phyloP scores from a whole-genome alignment of 1,140 invertebrate genomes.

The Neuroterus valhalla region DNA sequence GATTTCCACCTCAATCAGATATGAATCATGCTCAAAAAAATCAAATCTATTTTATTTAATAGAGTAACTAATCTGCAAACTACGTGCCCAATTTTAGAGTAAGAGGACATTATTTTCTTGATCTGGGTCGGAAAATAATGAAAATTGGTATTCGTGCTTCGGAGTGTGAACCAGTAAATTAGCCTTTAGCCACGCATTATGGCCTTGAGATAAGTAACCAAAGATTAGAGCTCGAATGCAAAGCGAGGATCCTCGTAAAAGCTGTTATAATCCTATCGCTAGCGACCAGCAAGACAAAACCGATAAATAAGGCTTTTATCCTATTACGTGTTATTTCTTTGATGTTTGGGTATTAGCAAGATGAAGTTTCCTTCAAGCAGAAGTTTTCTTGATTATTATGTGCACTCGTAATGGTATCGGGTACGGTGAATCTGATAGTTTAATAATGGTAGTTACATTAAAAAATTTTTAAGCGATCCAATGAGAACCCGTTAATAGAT shows the following conservation, averaged over 20 bases:
- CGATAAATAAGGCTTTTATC: constrained; percentile 28
- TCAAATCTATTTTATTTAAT: no score
- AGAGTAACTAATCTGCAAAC: no score
- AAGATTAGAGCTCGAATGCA: constrained; percentile 29
- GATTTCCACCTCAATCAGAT: no score
- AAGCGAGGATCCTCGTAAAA: constrained; percentile 50
- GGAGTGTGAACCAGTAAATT: constrained; percentile 8
- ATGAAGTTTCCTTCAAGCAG: not conserved
- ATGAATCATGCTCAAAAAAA: no score
- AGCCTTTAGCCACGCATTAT: constrained; percentile 11
- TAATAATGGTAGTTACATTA: not conserved
- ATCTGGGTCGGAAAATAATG: not conserved
- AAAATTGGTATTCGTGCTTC: not conserved
- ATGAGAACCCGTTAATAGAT: not conserved
- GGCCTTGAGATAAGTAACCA: constrained; percentile 11
- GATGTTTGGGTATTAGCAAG: not conserved
- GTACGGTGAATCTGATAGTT: not conserved
- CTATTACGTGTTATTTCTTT: constrained; percentile 4
- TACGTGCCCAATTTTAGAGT: no score
- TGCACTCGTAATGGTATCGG: no score
- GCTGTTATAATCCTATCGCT: constrained; percentile 64
- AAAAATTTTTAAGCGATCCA: not conserved
- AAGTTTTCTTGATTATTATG: no score
- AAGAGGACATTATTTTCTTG: no score
- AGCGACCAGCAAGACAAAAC: constrained; percentile 54